Percentiles rank a stretch among this genome's conserved stretches.
Evolutionary conservation across 2,888 invertebrate species (phyloP).

Genomic region (Drosophila basisetae): DNA sequence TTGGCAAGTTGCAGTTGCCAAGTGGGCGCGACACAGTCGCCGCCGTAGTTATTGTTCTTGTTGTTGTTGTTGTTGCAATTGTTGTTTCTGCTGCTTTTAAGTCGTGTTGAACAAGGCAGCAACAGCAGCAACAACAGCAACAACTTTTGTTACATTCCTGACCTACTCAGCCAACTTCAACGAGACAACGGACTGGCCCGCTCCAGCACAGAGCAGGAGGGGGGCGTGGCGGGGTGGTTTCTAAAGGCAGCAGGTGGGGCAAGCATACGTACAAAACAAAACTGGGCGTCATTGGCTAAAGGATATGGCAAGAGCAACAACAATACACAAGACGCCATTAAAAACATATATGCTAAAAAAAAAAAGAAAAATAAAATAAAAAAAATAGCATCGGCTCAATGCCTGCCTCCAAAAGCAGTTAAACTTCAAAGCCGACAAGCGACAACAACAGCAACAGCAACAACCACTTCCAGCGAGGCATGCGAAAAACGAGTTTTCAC

Average conservation of each 20-base stretch:
- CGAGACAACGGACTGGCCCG: constrained; percentile 48
- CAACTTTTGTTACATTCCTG: constrained; percentile 71
- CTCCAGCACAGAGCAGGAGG: neutral
- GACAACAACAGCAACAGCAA: constrained; percentile 28
- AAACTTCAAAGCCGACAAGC: constrained; percentile 69
- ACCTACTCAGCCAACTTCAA: constrained; percentile 69
- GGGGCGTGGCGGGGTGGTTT: neutral
- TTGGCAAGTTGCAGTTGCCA: constrained; percentile 67
- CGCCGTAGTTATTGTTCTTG: constrained; percentile 28
- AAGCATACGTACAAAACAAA: constrained; percentile 20
- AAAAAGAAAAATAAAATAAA: neutral
- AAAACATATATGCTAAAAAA: constrained; percentile 16
- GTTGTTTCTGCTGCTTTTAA: constrained; percentile 41
- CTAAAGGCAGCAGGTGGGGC: constrained; percentile 14
- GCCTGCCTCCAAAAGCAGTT: constrained; percentile 72
- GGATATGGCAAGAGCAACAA: constrained; percentile 59
- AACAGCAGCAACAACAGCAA: constrained; percentile 32
- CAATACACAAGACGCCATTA: constrained; percentile 36
- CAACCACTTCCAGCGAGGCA: constrained; percentile 31
- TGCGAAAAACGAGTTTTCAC: constrained; percentile 73
- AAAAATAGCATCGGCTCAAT: constrained; percentile 33
- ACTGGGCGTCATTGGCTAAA: constrained; percentile 64
- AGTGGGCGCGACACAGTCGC: constrained; percentile 66
- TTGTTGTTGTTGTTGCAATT: constrained; percentile 15
- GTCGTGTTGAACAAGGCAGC: constrained; percentile 61